Percentiles rank a stretch among this genome's conserved stretches.
phyloP scores from a whole-genome alignment of 2,888 invertebrate genomes.

The Serripes groenlandicus region DNA sequence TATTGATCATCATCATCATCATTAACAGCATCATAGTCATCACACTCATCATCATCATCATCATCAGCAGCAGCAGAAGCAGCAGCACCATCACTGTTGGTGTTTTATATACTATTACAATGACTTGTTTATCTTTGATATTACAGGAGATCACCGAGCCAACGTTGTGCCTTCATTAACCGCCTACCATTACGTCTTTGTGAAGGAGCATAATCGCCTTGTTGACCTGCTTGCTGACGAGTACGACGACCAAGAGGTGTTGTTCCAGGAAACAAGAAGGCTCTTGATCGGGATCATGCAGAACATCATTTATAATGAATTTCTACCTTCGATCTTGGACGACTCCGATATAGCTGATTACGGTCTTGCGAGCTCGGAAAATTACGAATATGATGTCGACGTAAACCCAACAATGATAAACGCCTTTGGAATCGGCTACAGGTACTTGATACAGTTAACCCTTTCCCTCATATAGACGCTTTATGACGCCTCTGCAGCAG shows the following conservation, averaged over 20 bases:
- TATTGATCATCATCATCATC: no score
- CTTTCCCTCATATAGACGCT: no score
- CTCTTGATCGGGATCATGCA: constrained; percentile 35
- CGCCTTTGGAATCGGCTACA: constrained; percentile 38
- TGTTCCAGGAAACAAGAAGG: constrained; percentile 25
- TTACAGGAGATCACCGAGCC: constrained; percentile 70
- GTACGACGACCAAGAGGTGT: constrained; percentile 26
- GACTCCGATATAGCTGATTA: background rate
- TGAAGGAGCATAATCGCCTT: constrained; percentile 70
- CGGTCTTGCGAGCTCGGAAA: background rate
- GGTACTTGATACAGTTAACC: no score
- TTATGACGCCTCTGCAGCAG: no score
- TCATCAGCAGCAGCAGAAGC: no score
- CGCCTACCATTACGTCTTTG: constrained; percentile 68
- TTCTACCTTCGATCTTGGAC: constrained; percentile 19
- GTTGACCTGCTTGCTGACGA: constrained; percentile 38
- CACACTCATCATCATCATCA: no score
- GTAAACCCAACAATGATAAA: constrained; percentile 21
- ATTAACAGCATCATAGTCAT: no score
- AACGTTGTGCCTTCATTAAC: constrained; percentile 70
- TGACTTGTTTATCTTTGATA: no score
- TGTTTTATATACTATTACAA: no score
- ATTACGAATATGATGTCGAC: background rate
- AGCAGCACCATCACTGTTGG: no score
- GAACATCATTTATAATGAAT: constrained; percentile 39